These are phyloP conservation scores for Lonchura striata DNA, from an alignment of 2,113 vertebrate genomes.

Conservation along the genomic window DNA sequence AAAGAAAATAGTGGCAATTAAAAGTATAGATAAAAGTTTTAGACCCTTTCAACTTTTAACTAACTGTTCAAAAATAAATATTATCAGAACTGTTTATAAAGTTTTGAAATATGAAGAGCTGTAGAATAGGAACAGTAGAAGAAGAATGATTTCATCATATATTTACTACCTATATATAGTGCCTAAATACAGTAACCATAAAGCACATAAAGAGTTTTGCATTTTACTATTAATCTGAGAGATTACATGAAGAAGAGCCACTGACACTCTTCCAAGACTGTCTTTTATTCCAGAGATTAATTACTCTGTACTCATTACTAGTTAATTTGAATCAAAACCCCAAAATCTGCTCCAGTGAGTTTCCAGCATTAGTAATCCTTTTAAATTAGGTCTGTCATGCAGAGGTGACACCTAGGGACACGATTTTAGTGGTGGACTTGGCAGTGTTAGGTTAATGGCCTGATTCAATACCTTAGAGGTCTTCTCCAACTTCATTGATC, in stretches of 20 bases:
- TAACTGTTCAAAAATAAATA: neutral
- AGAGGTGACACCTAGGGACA: neutral
- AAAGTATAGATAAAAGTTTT: neutral
- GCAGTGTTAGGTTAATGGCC: neutral
- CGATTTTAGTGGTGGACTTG: neutral
- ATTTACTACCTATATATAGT: neutral
- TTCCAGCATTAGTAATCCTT: neutral
- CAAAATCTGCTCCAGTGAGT: neutral
- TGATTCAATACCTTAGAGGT: neutral
- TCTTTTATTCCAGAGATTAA: neutral
- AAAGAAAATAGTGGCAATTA: slow-evolving; percentile 2
- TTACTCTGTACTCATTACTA: neutral
- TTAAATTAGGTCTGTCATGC: neutral
- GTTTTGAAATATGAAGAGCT: neutral
- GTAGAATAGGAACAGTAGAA: neutral
- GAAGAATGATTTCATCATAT: neutral
- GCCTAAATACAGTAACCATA: neutral
- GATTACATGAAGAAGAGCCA: neutral
- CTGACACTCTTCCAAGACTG: neutral
- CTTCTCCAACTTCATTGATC: neutral
- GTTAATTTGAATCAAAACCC: neutral
- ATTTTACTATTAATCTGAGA: neutral
- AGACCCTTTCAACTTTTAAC: neutral
- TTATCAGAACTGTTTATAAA: neutral
- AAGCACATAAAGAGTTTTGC: neutral